Evolutionary conservation across 2,797 vertebrate species (phyloP).

Genomic region (Bradypodion pumilum): DNA sequence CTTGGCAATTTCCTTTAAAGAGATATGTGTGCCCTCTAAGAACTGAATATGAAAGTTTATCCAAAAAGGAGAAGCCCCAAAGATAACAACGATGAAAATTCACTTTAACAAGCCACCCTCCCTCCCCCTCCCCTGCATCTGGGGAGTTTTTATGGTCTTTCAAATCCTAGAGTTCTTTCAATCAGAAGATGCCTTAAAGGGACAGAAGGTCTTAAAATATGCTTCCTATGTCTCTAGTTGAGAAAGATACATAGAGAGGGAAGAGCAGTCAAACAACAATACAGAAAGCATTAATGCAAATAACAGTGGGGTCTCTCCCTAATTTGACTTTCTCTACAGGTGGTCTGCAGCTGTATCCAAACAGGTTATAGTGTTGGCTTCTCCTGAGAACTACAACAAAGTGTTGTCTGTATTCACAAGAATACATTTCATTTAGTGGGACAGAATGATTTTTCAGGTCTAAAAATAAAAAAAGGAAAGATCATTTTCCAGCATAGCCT

Average conservation of each 20-base stretch:
- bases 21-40: slow-evolving; percentile 48
- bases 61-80: slow-evolving; percentile 60
- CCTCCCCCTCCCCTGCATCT: slow-evolving; percentile 59
- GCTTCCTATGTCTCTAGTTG: slow-evolving; percentile 72
- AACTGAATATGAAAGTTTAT: slow-evolving; percentile 37
- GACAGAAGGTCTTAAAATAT: slow-evolving; percentile 78
- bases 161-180: slow-evolving; percentile 74
- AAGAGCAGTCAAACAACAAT: slow-evolving; percentile 77
- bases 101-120: slow-evolving; percentile 62
- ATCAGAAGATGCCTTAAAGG: slow-evolving; percentile 78
- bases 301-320: slow-evolving; percentile 90
- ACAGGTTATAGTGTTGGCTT: slow-evolving; percentile 85
- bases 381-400: slow-evolving; percentile 80
- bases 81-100: slow-evolving; percentile 62
- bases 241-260: slow-evolving; percentile 73
- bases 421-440: slow-evolving; percentile 82
- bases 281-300: slow-evolving; percentile 84
- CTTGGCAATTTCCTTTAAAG: slow-evolving; percentile 43
- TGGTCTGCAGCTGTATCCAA: slow-evolving; percentile 90
- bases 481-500: slow-evolving; percentile 84
- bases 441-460: slow-evolving; percentile 82
- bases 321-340: slow-evolving; percentile 97
- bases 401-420: slow-evolving; percentile 79
- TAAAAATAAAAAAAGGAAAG: slow-evolving; percentile 78
- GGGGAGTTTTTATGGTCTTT: slow-evolving; percentile 74